Percentiles rank a stretch among this genome's conserved stretches.
phyloP scores from a whole-genome alignment of 1,140 invertebrate species.

The Listronotus oregonensis region DNA sequence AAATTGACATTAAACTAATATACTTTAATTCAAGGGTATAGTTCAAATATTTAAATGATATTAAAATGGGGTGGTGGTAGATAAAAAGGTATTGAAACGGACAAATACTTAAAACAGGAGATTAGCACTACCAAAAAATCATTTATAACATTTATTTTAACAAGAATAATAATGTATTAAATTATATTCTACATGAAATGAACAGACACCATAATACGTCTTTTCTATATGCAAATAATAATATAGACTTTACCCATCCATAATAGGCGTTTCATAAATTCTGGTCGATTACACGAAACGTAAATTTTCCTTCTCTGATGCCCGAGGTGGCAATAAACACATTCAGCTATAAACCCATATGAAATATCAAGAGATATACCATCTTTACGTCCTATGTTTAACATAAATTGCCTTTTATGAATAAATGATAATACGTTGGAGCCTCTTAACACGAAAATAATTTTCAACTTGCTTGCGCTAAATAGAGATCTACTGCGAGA shows the following conservation, averaged over 20 bases:
- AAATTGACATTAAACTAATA: no score
- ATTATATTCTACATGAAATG: no score
- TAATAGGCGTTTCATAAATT: slow-evolving; percentile 33
- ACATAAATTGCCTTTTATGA: slow-evolving; percentile 36
- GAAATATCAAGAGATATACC: slow-evolving; percentile 36
- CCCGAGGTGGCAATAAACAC: slow-evolving; percentile 34
- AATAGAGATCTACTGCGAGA: slow-evolving; percentile 3
- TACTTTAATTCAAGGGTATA: no score
- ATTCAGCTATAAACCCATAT: slow-evolving; percentile 33
- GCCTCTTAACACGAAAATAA: slow-evolving; percentile 13
- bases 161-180: no score
- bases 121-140: no score
- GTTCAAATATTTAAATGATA: no score
- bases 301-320: slow-evolving; percentile 27
- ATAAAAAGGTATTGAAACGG: no score
- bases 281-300: slow-evolving; percentile 24
- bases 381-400: slow-evolving; percentile 32
- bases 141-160: no score
- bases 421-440: slow-evolving; percentile 33
- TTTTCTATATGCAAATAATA: slow-evolving; percentile 1
- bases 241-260: slow-evolving; percentile 17
- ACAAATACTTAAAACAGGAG: no score
- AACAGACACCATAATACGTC: neutral
- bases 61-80: no score
- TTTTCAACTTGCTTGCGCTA: slow-evolving; percentile 8